These are phyloP conservation scores for Yasuhikotakia modesta DNA, from an alignment of 2,797 vertebrate genomes.

Conservation along the genomic window DNA sequence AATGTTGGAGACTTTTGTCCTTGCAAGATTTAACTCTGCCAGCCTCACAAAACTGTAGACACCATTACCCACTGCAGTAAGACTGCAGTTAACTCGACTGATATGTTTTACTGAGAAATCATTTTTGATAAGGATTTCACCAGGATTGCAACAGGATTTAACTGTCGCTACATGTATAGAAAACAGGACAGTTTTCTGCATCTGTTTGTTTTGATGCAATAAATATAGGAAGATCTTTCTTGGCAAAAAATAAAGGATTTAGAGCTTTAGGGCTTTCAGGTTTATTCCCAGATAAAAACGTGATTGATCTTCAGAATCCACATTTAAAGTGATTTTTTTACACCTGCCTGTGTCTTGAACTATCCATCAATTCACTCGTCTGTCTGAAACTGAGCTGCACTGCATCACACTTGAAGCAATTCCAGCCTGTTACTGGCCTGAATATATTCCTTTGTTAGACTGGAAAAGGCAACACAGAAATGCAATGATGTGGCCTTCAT, in stretches of 20 bases:
- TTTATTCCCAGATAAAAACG: constrained; percentile 27
- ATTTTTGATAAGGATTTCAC: constrained; percentile 18
- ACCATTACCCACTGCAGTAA: neutral
- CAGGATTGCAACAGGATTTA: constrained; percentile 7
- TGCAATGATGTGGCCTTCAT: constrained; percentile 25
- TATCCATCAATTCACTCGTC: neutral
- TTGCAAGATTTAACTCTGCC: neutral
- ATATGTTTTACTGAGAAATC: neutral
- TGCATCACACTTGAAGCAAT: constrained; percentile 18
- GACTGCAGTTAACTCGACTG: neutral
- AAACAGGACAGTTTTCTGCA: neutral
- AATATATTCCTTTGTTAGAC: constrained; percentile 21
- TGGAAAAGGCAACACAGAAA: neutral
- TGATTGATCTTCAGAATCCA: constrained; percentile 12
- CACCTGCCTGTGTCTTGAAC: constrained; percentile 1
- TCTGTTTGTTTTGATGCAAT: constrained; percentile 16
- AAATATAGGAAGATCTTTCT: constrained; percentile 23
- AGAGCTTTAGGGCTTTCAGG: neutral
- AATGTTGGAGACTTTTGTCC: constrained; percentile 32
- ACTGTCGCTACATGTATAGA: neutral
- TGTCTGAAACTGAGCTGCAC: constrained; percentile 7
- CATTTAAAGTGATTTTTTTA: constrained; percentile 14
- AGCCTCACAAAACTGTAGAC: neutral
- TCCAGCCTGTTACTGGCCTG: constrained; percentile 3
- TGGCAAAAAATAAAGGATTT: constrained; percentile 20